A percentile compares a stretch with the other conserved stretches of the same genome.
phyloP scores from a whole-genome alignment of 2,797 vertebrate species.

The Myripristis jacobus region DNA sequence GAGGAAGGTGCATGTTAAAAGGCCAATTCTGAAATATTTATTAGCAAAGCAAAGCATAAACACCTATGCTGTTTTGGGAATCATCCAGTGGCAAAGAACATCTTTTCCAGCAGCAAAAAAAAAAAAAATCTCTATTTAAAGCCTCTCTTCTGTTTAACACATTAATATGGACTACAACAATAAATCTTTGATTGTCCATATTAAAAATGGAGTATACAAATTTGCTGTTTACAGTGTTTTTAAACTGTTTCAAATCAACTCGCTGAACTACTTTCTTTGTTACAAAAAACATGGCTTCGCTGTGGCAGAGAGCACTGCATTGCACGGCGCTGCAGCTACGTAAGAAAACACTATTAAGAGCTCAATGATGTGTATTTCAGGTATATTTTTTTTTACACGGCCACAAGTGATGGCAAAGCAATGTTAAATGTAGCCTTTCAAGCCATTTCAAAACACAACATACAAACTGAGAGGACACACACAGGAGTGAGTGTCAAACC shows the following conservation, averaged over 20 bases:
- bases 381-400: not conserved
- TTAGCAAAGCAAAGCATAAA: slow-evolving; percentile 62
- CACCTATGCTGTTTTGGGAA: slow-evolving; percentile 62
- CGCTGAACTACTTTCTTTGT: not conserved
- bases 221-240: slow-evolving; percentile 29
- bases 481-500: not conserved
- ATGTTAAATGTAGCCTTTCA: no score
- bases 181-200: slow-evolving; percentile 26
- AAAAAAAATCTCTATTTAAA: not conserved
- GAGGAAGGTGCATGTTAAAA: slow-evolving; percentile 34
- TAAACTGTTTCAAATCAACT: slow-evolving; percentile 18
- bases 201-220: slow-evolving; percentile 40
- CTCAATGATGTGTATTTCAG: not conserved
- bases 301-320: not conserved
- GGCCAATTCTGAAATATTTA: slow-evolving; percentile 71
- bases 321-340: not conserved
- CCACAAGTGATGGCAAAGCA: not conserved
- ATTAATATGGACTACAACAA: slow-evolving; percentile 46
- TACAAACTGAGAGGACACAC: not conserved
- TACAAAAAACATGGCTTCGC: not conserved
- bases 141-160: slow-evolving; percentile 51
- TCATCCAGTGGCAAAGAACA: slow-evolving; percentile 33
- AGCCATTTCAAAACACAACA: not conserved
- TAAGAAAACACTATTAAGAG: not conserved
- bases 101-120: slow-evolving; percentile 45